Conservation (phyloP, 2,113 vertebrate genomes). For the Pterocles gutturalis region DNA sequence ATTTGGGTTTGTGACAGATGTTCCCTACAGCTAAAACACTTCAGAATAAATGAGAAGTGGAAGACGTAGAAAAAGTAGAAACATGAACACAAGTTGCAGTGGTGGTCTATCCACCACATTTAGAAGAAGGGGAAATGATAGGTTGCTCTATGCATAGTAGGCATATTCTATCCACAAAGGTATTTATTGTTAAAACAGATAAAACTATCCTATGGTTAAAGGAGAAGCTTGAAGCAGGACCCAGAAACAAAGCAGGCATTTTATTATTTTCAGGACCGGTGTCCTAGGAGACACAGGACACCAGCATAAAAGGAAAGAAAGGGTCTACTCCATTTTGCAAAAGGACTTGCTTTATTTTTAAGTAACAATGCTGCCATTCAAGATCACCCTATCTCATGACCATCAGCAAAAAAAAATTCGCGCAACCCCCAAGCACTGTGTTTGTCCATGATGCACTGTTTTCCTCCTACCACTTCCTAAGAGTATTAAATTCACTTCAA, state of each 20-base stretch:
- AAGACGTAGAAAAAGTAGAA: slow-evolving; percentile 4
- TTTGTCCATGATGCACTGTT: not conserved
- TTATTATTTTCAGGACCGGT: not conserved
- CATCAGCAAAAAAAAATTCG: not conserved
- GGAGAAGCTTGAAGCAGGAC: slow-evolving; percentile 21
- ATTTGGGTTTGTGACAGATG: slow-evolving; percentile 42
- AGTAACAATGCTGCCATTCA: not conserved
- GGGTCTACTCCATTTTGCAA: not conserved
- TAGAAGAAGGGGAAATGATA: slow-evolving; percentile 26
- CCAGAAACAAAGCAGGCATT: slow-evolving; percentile 24
- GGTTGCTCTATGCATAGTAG: not conserved
- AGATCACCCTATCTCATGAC: not conserved
- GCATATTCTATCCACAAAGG: not conserved
- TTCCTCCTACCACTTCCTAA: not conserved
- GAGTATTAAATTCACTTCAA: not conserved
- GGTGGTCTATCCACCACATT: not conserved
- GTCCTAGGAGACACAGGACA: not conserved
- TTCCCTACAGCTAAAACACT: slow-evolving; percentile 38
- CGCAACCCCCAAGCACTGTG: not conserved
- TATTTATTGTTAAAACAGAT: slow-evolving; percentile 37
- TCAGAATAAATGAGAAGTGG: not conserved
- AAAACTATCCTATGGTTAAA: not conserved
- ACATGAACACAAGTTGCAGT: not conserved
- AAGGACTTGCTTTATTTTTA: slow-evolving; percentile 3
- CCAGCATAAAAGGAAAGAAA: not conserved